Evolutionary conservation across 2,888 invertebrate genomes (phyloP), one percentile per base, ranked within the genome.

Genomic region (Protophormia terraenovae): DNA sequence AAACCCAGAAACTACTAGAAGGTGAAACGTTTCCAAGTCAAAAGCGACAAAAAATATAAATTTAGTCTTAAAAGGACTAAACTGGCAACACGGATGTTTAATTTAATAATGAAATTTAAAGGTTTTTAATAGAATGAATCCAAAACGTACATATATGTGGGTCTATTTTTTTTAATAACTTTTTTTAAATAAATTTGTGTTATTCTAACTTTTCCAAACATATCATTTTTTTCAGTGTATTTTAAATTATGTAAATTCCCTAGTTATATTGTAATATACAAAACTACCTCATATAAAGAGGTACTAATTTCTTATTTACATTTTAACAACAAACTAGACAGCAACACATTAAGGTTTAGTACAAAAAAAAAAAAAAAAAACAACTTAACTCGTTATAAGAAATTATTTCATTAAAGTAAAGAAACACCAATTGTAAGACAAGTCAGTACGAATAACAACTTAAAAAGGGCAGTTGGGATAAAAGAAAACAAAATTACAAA

Each of bases 301-400:
- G 1, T 27, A 27, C 66, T 47, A 67, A 27, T 67, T 47, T 67
- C 58, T 58, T 29, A 58, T 58, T 47, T 47, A 47, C 29, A 67
- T 19, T 47, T 47, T 45, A 16, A 8, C n/a, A 16, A 32, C 19
- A 58, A 58, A 47, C 29, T 47, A 29, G 5, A 45, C 32, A 27
- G 45, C 10, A 45, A 16, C 24, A 24, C 14, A 38, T 62, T 38
- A 14, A 22, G 35, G n/a, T 14, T 8, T 8, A 64, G 27, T 16
- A 29, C 5, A 38, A 14, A 38, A 16, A 7, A 29, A 16, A 16
- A 16, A n/a, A 16, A 32, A 35, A 38, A 35, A 35, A 47, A 62
- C 86, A 88, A 89, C 88, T 89, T 88, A 88, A 88, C 88, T 88
- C 88, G 87, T 88, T 89, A 89, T 86, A 88, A 87, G 87, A 89